Base-by-base conservation (phyloP, 2,113 vertebrate species). In the Talpa occidentalis region DNA sequence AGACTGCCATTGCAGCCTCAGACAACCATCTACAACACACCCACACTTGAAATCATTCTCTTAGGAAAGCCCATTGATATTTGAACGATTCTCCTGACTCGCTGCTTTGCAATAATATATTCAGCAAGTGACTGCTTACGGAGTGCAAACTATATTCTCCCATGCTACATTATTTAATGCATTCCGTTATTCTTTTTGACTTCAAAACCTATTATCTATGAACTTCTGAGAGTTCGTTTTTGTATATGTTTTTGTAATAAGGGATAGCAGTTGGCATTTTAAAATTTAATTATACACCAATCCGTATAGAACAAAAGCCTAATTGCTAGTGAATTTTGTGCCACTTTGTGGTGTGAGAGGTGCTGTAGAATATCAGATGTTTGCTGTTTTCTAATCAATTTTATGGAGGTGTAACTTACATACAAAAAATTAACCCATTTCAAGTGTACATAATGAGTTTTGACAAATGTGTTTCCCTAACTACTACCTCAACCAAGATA, bases 231-330 rank as follows among this genome's bases (percentile, higher is more conserved):
- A 42, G 62, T 73, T n/a, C 44, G 47, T 60, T 88, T 73, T 74
- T 87, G 37, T 88, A 40, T 47, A 24, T 54, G 42, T 92, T 84
- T 94, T 88, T 93, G 21, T 95, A 85, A 30, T 73, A 76, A 69
- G 40, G 22, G 54, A 10, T 17, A 82, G 56, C 35, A n/a, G 16
- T 59, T 88, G 35, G 9, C 60, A 81, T 64, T 95, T 96, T 52
- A 64, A 92, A 78, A 49, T 52, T 81, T 70, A 79, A 64, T 91
- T 89, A 54, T 77, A 77, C 77, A 72, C 22, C 80, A 88, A 73
- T 28, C 37, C 40, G 9, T 60, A n/a, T 74, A 32, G 47, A 74
- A 73, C 60, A 44, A 76, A 80, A 81, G 19, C 35, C 21, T 44
- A 47, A 60, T 86, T 64, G 24, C 69, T 80, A 56, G 21, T 91